Conservation (phyloP, 2,797 vertebrate genomes). For the Oryzias dopingdopingensis region DNA sequence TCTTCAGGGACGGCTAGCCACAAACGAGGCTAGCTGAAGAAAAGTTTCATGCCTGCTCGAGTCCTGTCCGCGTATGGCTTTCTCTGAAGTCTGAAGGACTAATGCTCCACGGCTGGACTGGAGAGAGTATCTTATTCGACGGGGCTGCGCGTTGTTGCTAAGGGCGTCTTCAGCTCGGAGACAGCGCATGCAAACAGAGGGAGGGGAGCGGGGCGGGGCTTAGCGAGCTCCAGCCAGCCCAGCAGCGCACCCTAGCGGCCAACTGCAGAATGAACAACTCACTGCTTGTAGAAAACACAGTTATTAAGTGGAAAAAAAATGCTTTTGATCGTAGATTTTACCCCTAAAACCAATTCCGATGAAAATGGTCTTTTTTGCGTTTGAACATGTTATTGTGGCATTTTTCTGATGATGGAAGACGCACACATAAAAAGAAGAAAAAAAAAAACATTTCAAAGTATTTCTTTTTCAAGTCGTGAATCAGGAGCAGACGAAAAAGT, state of each 20-base stretch:
- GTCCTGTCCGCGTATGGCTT: constrained; percentile 24
- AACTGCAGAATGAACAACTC: not conserved
- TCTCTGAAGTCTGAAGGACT: constrained; percentile 23
- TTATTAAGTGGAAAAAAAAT: too few relatives aligned
- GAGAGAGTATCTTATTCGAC: constrained; percentile 49
- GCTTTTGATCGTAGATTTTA: too few relatives aligned
- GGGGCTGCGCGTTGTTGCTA: constrained; percentile 75
- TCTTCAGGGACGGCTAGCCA: constrained; percentile 45
- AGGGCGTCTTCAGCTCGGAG: constrained; percentile 71
- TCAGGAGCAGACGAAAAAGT: too few relatives aligned
- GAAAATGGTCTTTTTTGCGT: too few relatives aligned
- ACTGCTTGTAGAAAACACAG: too few relatives aligned
- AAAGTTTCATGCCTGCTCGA: constrained; percentile 38
- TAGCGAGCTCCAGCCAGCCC: constrained; percentile 21
- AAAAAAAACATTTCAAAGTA: too few relatives aligned
- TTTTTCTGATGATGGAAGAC: too few relatives aligned
- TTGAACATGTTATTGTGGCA: too few relatives aligned
- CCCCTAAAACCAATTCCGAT: too few relatives aligned
- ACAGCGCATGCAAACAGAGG: constrained; percentile 49
- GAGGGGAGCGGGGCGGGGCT: constrained; percentile 44
- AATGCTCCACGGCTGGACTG: constrained; percentile 33
- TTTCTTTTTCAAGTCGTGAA: too few relatives aligned
- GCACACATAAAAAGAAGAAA: too few relatives aligned
- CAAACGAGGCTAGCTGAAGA: constrained; percentile 33
- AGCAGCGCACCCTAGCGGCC: constrained; percentile 38